Percentiles rank a stretch among this genome's conserved stretches.
Conservation (phyloP, 2,113 vertebrate species). For the Euleptes europaea region DNA sequence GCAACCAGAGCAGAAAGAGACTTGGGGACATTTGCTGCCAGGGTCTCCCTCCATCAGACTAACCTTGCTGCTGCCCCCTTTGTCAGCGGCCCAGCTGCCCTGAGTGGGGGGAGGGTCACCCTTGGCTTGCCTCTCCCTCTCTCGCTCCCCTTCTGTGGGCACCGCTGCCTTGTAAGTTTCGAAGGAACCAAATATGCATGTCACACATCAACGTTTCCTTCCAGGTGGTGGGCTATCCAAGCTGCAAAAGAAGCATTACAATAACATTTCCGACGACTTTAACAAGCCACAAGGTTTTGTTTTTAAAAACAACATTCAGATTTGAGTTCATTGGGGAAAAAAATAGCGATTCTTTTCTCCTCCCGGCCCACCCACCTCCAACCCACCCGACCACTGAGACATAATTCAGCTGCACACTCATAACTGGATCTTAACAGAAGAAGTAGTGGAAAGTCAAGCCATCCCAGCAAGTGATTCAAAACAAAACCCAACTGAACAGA, state of each 20-base stretch:
- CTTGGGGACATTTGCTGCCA: not conserved
- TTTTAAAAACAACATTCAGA: conserved; percentile 67
- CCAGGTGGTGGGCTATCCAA: conserved; percentile 48
- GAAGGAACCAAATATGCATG: conserved; percentile 40
- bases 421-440: conserved; percentile 37
- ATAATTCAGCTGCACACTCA: conserved; percentile 73
- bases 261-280: conserved; percentile 75
- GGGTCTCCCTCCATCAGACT: not conserved
- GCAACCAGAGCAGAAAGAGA: too few relatives aligned
- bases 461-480: conserved; percentile 71
- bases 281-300: conserved; percentile 67
- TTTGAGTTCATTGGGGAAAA: conserved; percentile 76
- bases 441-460: conserved; percentile 60
- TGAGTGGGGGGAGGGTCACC: not conserved
- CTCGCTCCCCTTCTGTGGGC: not conserved
- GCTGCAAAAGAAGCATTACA: conserved; percentile 53
- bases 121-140: not conserved
- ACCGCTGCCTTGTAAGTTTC: not conserved
- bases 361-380: not conserved
- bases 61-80: not conserved
- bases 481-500: conserved; percentile 64
- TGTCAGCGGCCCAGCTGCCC: not conserved
- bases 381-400: conserved; percentile 64
- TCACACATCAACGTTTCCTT: conserved; percentile 55
- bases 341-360: conserved; percentile 73